Base-by-base conservation (phyloP, 2,113 vertebrate genomes). In the Gallinago media region DNA sequence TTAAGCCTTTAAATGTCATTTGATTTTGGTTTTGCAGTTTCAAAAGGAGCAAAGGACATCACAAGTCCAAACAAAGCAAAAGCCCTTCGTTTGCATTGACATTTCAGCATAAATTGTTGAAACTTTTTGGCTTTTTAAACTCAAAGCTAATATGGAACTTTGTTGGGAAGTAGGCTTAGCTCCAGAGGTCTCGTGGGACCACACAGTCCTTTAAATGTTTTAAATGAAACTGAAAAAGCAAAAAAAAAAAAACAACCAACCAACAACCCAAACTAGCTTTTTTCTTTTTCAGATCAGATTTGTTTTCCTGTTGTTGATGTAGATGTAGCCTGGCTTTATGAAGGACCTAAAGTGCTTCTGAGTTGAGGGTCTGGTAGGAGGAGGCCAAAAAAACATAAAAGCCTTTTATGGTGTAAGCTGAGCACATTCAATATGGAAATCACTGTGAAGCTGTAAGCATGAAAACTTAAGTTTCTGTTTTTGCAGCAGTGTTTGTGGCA, bases 1-100 rank as follows among this genome's bases (percentile, higher is more conserved):
- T 70, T 78, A 70, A 79, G 26, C 38, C 63, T 77, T 92, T 88
- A 88, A 88, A 97, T 88, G 76, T 93, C 5, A 83, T 46, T 93
- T 59, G n/a, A 62, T 91, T 89, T 75, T 85, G 31, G 5, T 83
- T 94, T 93, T 74, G 87, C 18, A n/a, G 29, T 52, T 92, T 94
- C 46, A 54, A 77, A 88, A 92, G 62, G 6, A 71, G 38, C 20
- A 96, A 93, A 46, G 44, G 59, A 90, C 59, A 73, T 67, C 2
- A 12, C 50, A 88, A 90, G 31, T 55, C 55, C 34, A 85, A 90
- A 94, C 47, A 85, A 85, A 89, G 40, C 12, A 80, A 72, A 90
- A 94, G 47, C 56, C 56, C 15, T 80, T 27, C 2, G 2, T 72
- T 92, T 71, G 21, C 34, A 23, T 6, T 88, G 85, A 61, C 50